phyloP scores from a whole-genome alignment of 2,113 vertebrate genomes.

The Pavo muticus region DNA sequence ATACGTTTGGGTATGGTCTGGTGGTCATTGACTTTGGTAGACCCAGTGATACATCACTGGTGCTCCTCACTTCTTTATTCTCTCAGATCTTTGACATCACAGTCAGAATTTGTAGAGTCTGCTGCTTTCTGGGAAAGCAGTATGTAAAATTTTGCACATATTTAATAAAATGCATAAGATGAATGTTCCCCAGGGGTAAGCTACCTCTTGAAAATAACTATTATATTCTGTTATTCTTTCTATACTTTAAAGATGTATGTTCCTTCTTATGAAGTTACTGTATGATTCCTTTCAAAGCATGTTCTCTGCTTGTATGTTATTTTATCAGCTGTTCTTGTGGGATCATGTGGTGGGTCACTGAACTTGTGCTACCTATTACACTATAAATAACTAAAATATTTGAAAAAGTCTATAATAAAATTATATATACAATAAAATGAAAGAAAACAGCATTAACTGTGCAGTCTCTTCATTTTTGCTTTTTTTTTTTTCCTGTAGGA shows the following conservation, averaged over 20 bases:
- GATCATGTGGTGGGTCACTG: accelerated
- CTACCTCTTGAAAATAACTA: background rate
- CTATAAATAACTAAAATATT: background rate
- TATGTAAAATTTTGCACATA: background rate
- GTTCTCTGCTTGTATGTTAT: background rate
- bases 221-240: background rate
- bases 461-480: accelerated
- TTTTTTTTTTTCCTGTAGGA: background rate
- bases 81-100: background rate
- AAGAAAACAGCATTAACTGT: background rate
- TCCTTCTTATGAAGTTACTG: background rate
- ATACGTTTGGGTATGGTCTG: background rate
- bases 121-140: background rate
- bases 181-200: background rate
- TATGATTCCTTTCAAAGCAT: accelerated
- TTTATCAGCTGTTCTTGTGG: accelerated
- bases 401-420: background rate
- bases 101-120: background rate
- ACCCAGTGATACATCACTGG: background rate
- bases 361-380: background rate
- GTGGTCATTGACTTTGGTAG: background rate
- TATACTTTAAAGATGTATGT: background rate
- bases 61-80: background rate
- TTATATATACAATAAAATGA: background rate
- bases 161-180: background rate